A percentile compares a stretch with the other conserved stretches of the same genome.
phyloP scores from a whole-genome alignment of 2,888 invertebrate genomes.

The Miltochrista miniata region DNA sequence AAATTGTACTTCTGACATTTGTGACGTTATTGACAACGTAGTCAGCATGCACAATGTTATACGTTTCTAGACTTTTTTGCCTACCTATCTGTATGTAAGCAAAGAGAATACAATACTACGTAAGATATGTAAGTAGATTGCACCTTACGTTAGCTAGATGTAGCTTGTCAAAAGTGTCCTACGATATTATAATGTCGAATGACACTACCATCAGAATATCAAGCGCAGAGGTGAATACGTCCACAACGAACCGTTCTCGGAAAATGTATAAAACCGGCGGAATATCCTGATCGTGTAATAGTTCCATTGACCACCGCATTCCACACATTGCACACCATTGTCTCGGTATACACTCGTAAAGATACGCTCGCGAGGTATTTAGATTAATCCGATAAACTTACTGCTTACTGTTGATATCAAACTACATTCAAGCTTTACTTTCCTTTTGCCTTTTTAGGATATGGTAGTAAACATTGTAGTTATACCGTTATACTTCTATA shows the following conservation, averaged over 20 bases:
- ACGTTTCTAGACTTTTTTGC: too few relatives aligned
- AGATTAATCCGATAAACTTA: background rate
- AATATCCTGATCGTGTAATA: conserved; percentile 6
- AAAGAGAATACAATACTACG: too few relatives aligned
- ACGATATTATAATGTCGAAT: background rate
- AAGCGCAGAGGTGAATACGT: conserved; percentile 1
- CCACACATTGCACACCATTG: conserved; percentile 1
- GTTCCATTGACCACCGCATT: conserved; percentile 2
- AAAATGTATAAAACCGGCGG: conserved; percentile 11
- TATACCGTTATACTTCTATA: too few relatives aligned
- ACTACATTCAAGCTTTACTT: background rate
- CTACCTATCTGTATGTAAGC: too few relatives aligned
- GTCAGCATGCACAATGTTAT: too few relatives aligned
- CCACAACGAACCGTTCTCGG: conserved; percentile 7
- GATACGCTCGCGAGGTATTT: background rate
- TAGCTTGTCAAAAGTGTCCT: too few relatives aligned
- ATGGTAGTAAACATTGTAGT: too few relatives aligned
- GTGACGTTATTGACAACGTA: too few relatives aligned
- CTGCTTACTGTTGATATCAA: background rate
- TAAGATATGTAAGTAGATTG: too few relatives aligned
- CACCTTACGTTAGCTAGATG: too few relatives aligned
- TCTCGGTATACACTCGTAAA: background rate
- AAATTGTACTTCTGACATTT: too few relatives aligned
- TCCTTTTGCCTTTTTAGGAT: too few relatives aligned
- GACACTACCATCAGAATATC: conserved; percentile 2